Percentiles rank a stretch among this genome's conserved stretches.
These are phyloP conservation scores for Bettongia penicillata DNA, from an alignment of 2,113 vertebrate species.

Conservation along the genomic window DNA sequence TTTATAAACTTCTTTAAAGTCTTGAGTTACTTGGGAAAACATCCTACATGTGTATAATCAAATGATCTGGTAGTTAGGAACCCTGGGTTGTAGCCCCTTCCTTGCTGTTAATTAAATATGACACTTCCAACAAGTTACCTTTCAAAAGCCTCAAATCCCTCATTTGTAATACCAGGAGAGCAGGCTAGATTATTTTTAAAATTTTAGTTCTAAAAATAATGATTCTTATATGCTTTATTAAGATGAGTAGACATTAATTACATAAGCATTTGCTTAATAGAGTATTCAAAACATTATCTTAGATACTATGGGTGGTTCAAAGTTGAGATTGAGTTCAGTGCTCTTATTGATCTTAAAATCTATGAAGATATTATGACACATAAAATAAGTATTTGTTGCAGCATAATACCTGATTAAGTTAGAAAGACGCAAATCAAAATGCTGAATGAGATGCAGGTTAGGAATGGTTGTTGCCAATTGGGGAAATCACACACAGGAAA, in stretches of 20 bases:
- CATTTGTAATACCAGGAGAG: background rate
- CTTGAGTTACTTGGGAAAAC: background rate
- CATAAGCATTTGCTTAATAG: background rate
- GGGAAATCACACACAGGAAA: background rate
- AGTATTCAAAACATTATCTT: background rate
- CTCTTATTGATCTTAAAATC: background rate
- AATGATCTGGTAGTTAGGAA: background rate
- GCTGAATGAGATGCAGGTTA: background rate
- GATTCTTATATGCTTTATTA: background rate
- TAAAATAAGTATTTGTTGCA: background rate
- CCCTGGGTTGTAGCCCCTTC: background rate
- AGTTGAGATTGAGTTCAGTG: background rate
- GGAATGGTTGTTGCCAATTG: background rate
- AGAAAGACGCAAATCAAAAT: background rate
- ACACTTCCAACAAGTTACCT: background rate
- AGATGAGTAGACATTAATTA: background rate
- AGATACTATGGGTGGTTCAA: background rate
- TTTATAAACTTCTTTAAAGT: background rate
- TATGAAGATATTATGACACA: background rate
- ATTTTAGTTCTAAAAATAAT: background rate
- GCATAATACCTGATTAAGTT: background rate
- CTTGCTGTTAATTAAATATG: background rate
- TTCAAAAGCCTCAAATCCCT: background rate
- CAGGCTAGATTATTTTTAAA: background rate
- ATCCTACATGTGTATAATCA: background rate